phyloP scores from a whole-genome alignment of 2,113 vertebrate genomes.

The Cryptotis parvus region DNA sequence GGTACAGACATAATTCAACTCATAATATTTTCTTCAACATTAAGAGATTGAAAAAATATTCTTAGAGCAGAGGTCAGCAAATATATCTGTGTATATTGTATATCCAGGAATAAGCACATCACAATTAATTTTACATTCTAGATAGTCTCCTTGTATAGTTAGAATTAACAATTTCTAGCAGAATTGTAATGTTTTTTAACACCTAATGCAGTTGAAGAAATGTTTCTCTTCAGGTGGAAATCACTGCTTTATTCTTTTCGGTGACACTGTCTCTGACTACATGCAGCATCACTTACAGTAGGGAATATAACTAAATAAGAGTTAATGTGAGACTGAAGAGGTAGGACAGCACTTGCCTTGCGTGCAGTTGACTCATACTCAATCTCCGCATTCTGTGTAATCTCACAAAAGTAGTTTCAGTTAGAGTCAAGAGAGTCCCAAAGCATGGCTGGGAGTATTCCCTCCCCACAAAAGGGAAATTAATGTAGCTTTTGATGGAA shows the following conservation, averaged over 20 bases:
- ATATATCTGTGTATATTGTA: too few species aligned
- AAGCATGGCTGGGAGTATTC: too few species aligned
- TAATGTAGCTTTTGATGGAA: not conserved
- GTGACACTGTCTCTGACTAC: not conserved
- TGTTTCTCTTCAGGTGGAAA: not conserved
- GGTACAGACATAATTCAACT: not conserved
- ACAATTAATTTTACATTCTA: slow-evolving; percentile 4
- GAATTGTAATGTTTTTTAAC: not conserved
- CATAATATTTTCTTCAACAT: not conserved
- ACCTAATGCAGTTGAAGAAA: not conserved
- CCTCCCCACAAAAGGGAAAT: not conserved
- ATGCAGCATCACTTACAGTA: not conserved
- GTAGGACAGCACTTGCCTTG: too few species aligned
- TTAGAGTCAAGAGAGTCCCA: too few species aligned
- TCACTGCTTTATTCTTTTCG: not conserved
- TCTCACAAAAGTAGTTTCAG: too few species aligned
- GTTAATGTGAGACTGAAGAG: too few species aligned
- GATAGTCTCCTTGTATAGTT: not conserved
- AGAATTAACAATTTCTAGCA: not conserved
- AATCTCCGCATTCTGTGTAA: too few species aligned
- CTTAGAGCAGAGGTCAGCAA: too few species aligned
- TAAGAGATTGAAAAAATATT: not conserved
- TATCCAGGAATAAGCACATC: not conserved
- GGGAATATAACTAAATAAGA: not conserved
- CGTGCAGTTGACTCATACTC: too few species aligned